A percentile compares a stretch with the other conserved stretches of the same genome.
These are phyloP conservation scores for Actinostola sp. DNA, from an alignment of 92 coral and sea anemone species.

Conservation along the genomic window DNA sequence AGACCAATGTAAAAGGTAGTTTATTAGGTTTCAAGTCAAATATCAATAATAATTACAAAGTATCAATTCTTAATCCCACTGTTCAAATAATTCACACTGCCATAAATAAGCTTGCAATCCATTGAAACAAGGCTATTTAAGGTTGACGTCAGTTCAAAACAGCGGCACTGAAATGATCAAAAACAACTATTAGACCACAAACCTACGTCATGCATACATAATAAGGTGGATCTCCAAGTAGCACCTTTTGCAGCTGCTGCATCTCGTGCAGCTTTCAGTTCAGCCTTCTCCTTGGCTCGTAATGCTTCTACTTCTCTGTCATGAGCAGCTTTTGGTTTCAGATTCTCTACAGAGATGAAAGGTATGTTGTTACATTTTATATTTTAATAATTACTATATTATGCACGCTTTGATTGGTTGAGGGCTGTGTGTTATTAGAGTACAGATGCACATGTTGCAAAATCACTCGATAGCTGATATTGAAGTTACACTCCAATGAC, in stretches of 20 bases:
- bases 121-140: no score
- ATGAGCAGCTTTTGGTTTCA: slow-evolving; percentile 79
- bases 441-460: no score
- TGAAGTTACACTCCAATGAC: no score
- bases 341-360: slow-evolving; percentile 49
- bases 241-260: slow-evolving; percentile 82
- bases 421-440: no score
- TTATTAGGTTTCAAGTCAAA: slow-evolving; percentile 1
- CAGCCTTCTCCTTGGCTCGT: slow-evolving; percentile 80
- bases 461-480: no score
- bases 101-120: slow-evolving; percentile 1
- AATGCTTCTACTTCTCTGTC: slow-evolving; percentile 76
- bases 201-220: neutral
- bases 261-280: slow-evolving; percentile 67
- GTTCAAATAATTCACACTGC: slow-evolving; percentile 12
- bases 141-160: neutral
- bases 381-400: no score
- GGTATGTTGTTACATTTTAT: no score
- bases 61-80: neutral
- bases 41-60: slow-evolving; percentile 15
- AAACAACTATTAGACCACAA: neutral
- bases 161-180: neutral
- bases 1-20: neutral
- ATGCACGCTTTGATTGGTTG: no score
- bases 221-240: neutral